Evolutionary conservation across 2,888 invertebrate genomes (phyloP).

Genomic region (Chloroclysta siterata): DNA sequence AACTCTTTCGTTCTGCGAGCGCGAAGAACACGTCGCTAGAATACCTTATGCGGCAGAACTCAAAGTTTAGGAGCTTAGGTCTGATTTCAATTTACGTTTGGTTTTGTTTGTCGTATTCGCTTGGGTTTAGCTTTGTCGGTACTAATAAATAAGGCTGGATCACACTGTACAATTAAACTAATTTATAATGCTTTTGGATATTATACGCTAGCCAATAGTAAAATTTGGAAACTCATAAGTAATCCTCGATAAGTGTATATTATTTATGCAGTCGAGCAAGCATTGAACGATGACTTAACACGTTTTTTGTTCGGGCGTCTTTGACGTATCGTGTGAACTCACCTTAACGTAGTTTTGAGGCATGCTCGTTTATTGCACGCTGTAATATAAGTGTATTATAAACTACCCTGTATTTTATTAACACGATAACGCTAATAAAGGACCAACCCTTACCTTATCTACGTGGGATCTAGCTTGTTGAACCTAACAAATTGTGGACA

Average conservation of each 20-base stretch:
- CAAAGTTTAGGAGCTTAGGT: constrained; percentile 83
- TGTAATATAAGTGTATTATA: constrained; percentile 18
- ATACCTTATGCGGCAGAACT: constrained; percentile 79
- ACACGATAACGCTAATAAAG: constrained; percentile 4
- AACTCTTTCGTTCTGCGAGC: constrained; percentile 79
- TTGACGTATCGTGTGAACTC: constrained; percentile 17
- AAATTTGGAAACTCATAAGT: background rate
- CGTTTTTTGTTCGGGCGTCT: background rate
- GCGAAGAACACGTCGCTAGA: constrained; percentile 80
- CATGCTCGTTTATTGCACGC: constrained; percentile 50
- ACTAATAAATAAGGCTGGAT: constrained; percentile 51
- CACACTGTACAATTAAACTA: constrained; percentile 5
- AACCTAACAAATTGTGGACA: background rate
- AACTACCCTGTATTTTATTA: constrained; percentile 24
- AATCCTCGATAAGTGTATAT: background rate
- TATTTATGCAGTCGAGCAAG: background rate
- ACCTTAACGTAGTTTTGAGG: constrained; percentile 38
- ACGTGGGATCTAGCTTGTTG: background rate
- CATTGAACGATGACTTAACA: too few species aligned
- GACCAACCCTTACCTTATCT: constrained; percentile 1
- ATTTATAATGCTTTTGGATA: background rate
- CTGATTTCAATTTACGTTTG: constrained; percentile 68
- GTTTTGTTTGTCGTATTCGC: constrained; percentile 58
- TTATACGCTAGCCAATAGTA: background rate
- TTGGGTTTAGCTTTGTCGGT: constrained; percentile 53